Percentiles rank a stretch among this genome's conserved stretches.
phyloP scores from a whole-genome alignment of 2,113 vertebrate species.

The Leucopsar rothschildi region DNA sequence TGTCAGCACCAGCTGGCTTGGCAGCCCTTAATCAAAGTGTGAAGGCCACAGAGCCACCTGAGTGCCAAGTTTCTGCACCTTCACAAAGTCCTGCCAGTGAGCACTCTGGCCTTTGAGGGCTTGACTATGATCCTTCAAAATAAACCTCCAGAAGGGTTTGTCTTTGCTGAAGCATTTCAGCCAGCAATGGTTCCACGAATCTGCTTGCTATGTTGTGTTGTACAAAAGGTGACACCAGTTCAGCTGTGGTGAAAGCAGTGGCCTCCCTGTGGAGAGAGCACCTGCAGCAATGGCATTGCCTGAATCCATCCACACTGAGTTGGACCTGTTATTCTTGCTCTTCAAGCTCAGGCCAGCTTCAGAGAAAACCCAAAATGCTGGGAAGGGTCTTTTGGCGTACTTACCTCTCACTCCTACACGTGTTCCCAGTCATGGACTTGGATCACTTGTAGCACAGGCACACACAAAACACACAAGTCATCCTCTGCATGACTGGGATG shows the following conservation, averaged over 20 bases:
- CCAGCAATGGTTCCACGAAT: rapidly evolving
- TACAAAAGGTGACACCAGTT: not conserved
- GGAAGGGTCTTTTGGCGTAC: not conserved
- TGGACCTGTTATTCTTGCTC: not conserved
- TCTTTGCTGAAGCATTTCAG: not conserved
- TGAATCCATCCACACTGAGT: not conserved
- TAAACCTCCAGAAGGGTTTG: not conserved
- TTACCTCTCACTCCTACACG: not conserved
- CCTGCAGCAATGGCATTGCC: not conserved
- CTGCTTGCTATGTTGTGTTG: not conserved
- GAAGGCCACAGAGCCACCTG: rapidly evolving
- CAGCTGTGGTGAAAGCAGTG: not conserved
- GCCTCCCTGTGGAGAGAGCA: not conserved
- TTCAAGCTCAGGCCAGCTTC: not conserved
- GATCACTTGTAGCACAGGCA: not conserved
- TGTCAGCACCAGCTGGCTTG: not conserved
- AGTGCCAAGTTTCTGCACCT: not conserved
- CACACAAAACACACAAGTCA: not conserved
- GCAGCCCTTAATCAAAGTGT: not conserved
- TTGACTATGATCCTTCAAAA: not conserved
- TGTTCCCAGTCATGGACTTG: rapidly evolving
- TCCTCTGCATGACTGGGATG: not conserved
- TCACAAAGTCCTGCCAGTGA: not conserved
- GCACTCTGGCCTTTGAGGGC: not conserved
- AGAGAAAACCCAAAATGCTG: not conserved